Evolutionary conservation across 2,888 invertebrate genomes (phyloP), one percentile per base, ranked within the genome.

Genomic region (Clusia tigrina): DNA sequence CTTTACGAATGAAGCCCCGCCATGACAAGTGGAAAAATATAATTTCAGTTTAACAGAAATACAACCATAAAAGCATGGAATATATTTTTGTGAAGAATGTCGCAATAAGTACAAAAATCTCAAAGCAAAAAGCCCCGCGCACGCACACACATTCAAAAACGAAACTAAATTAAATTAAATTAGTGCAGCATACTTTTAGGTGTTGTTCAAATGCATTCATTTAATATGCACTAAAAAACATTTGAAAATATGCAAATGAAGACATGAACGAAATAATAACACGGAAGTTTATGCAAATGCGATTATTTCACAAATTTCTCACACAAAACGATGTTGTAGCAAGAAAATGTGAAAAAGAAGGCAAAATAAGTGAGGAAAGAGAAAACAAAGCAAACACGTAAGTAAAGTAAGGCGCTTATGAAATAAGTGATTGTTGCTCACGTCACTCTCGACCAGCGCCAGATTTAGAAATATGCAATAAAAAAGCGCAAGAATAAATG

Each of bases 231-330:
- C 9, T 6, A 42, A 42, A 42, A 42, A n/a, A n/a, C 3, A 15
- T 42, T 15, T 42, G n/a, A n/a, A n/a, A 42, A 42, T 15, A 42
- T 42, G 42, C 42, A 42, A 42, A 42, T 42, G 3, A 6, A 32
- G 6, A 42, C 42, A 42, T 42, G n/a, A 17, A 54, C 5, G 26
- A 53, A 58, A 61, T 57, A 66, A 66, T 62, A 59, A 59, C 46
- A 25, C 59, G 63, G 66, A 66, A 66, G 26, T 62, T 55, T 62
- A 62, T 62, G 62, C 62, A 62, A 62, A 62, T 62, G 58, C 54
- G 58, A 55, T 22, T 26, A 37, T 17, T 38, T 26, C 18, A 24
- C 12, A 24, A 53, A 24, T 15, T 15, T 23, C 12, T 32, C 32
- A 32, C 12, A 32, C 6, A 32, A 32, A 32, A 32, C 12, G 12